phyloP scores from a whole-genome alignment of 2,797 vertebrate genomes.

The Falco rusticolus region DNA sequence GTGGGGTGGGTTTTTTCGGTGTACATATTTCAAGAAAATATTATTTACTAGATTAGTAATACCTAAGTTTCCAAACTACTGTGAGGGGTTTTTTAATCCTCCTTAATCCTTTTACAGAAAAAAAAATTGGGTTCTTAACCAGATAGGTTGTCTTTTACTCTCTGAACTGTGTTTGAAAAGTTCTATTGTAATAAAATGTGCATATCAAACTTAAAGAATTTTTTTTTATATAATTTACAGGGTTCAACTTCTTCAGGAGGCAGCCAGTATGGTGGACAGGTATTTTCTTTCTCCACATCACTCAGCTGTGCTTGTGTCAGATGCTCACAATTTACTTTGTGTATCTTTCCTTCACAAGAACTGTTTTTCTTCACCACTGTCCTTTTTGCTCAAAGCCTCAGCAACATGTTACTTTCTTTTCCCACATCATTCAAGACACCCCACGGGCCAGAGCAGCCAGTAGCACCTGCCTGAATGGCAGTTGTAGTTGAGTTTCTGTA shows the following conservation, averaged over 20 bases:
- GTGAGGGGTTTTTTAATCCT: background rate
- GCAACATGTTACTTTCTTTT: background rate
- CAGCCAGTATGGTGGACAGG: constrained; percentile 39
- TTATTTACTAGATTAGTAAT: background rate
- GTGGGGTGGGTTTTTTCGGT: background rate
- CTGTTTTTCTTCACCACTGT: background rate
- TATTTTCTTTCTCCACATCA: background rate
- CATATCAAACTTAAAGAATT: background rate
- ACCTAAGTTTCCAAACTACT: background rate
- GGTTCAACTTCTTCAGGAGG: constrained; percentile 11
- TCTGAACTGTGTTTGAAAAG: no score
- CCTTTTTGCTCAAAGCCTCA: background rate
- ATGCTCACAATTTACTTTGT: background rate
- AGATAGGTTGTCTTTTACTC: background rate
- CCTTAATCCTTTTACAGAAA: background rate
- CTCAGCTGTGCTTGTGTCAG: background rate
- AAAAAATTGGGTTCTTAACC: background rate
- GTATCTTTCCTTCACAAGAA: background rate
- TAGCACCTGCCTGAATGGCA: background rate
- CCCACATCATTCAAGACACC: background rate
- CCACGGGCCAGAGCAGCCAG: background rate
- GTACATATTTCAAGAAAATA: background rate
- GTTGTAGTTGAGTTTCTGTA: background rate
- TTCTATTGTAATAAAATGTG: background rate
- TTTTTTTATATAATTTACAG: background rate